phyloP scores from a whole-genome alignment of 2,888 invertebrate species.

The Catocala fraxini region DNA sequence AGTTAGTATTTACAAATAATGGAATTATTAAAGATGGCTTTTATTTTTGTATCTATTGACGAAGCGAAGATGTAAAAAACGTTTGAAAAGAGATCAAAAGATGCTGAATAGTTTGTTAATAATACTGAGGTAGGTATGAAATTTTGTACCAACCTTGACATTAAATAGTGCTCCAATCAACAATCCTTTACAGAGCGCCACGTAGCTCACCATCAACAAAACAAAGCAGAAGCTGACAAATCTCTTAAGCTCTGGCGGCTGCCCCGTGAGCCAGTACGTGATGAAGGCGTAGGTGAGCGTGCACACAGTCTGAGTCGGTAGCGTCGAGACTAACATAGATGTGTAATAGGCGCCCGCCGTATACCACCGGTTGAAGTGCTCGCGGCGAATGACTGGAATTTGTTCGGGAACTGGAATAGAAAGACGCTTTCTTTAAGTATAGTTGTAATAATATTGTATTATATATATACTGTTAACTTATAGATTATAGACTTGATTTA shows the following conservation, averaged over 20 bases:
- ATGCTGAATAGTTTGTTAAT: too few species aligned
- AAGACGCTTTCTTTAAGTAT: too few species aligned
- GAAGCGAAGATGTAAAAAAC: too few species aligned
- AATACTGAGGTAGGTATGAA: background rate
- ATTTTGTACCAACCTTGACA: conserved; percentile 88
- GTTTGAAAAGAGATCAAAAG: too few species aligned
- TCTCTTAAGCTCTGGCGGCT: conserved; percentile 92
- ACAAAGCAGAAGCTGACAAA: conserved; percentile 91
- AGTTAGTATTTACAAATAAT: too few species aligned
- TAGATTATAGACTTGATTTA: too few species aligned
- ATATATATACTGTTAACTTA: too few species aligned
- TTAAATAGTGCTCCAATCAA: conserved; percentile 94
- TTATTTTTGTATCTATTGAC: too few species aligned
- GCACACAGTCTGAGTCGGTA: conserved; percentile 93
- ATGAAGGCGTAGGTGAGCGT: conserved; percentile 92
- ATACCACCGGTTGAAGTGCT: conserved; percentile 97
- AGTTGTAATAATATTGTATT: too few species aligned
- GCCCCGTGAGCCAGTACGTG: conserved; percentile 95
- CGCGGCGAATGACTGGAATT: conserved; percentile 92
- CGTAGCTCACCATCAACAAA: conserved; percentile 92
- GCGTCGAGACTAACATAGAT: conserved; percentile 92
- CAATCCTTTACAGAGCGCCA: conserved; percentile 95
- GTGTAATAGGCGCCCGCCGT: conserved; percentile 94
- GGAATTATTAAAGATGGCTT: too few species aligned
- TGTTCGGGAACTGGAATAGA: conserved; percentile 92